phyloP scores from a whole-genome alignment of 2,888 invertebrate genomes.

The Oxyscelio sp. region DNA sequence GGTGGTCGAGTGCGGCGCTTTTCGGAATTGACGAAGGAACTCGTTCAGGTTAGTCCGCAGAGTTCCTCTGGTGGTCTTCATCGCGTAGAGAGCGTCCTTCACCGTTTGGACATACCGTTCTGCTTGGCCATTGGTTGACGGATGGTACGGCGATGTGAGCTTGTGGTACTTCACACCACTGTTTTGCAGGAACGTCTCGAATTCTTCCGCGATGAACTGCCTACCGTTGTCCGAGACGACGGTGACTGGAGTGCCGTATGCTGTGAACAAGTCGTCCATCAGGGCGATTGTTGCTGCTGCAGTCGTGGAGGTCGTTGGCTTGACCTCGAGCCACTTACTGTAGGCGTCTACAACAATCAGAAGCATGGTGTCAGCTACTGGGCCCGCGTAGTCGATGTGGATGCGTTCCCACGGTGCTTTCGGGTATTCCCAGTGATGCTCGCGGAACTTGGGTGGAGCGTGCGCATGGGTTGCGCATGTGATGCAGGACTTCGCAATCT shows the following conservation, averaged over 20 bases:
- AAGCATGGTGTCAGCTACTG: conserved; percentile 33
- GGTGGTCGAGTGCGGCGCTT: conserved; percentile 64
- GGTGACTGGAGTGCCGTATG: conserved; percentile 51
- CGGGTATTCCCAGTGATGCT: too few relatives aligned
- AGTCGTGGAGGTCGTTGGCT: conserved; percentile 37
- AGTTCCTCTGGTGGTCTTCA: conserved; percentile 4
- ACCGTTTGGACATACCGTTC: conserved; percentile 47
- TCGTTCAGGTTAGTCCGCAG: conserved; percentile 24
- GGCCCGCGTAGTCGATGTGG: too few relatives aligned
- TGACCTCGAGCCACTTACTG: too few relatives aligned
- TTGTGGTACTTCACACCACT: conserved; percentile 48
- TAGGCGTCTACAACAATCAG: conserved; percentile 43
- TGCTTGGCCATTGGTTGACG: conserved; percentile 55
- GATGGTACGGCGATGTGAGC: conserved; percentile 50
- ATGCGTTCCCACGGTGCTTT: too few relatives aligned
- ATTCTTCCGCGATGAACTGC: conserved; percentile 64
- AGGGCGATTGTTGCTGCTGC: conserved; percentile 22
- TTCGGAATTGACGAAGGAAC: conserved; percentile 45
- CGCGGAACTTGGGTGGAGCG: conserved; percentile 31
- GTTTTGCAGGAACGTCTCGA: conserved; percentile 30
- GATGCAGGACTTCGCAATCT: conserved; percentile 26
- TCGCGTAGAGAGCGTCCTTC: conserved; percentile 22
- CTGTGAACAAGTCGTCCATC: conserved; percentile 47
- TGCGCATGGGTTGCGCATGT: conserved; percentile 47
- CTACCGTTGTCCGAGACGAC: conserved; percentile 62